A percentile compares a stretch with the other conserved stretches of the same genome.
Evolutionary conservation across 2,113 vertebrate genomes (phyloP).

Genomic region (Emberiza fucata): DNA sequence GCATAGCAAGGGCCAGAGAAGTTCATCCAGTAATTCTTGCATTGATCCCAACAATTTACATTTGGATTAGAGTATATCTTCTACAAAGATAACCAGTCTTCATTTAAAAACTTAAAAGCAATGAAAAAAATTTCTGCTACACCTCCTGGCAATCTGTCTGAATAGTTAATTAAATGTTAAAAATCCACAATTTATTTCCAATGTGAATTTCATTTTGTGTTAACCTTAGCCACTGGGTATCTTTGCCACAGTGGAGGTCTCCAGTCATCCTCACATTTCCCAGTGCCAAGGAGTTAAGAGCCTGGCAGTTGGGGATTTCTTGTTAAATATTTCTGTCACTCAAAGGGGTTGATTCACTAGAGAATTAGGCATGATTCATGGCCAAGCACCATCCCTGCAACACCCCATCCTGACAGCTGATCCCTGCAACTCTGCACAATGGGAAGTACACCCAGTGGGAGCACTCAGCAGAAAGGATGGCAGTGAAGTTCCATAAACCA

Average conservation of each 20-base stretch:
- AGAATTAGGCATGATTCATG: not conserved
- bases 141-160: not conserved
- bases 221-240: not conserved
- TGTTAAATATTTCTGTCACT: not conserved
- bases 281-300: not conserved
- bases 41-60: conserved; percentile 61
- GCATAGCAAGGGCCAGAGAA: conserved; percentile 58
- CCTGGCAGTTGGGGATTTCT: not conserved
- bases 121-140: not conserved
- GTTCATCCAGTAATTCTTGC: conserved; percentile 61
- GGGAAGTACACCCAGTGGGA: not conserved
- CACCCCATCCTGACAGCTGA: not conserved
- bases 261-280: not conserved
- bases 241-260: not conserved
- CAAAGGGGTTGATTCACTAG: not conserved
- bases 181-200: not conserved
- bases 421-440: not conserved
- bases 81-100: conserved; percentile 7
- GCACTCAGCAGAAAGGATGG: not conserved
- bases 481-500: not conserved
- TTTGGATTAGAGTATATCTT: conserved; percentile 31
- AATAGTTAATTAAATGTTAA: conserved; percentile 19
- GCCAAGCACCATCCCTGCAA: not conserved
- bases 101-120: conserved; percentile 50
- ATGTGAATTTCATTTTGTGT: not conserved